Conservation (phyloP, 1,140 invertebrate genomes). For the Halictus rubicundus region DNA sequence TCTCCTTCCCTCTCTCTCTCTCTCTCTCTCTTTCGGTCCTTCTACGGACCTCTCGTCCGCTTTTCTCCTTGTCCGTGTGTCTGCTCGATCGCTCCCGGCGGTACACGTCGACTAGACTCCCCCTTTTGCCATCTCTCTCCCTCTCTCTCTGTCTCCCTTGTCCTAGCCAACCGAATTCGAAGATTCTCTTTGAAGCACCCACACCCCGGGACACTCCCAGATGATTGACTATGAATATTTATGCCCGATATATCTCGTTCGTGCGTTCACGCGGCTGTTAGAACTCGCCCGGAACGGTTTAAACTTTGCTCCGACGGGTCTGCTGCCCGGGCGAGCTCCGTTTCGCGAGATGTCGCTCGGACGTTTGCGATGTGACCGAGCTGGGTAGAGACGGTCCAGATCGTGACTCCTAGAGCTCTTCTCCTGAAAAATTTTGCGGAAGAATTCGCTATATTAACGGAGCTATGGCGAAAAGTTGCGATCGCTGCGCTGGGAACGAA, state of each 20-base stretch:
- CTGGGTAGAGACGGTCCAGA: too few species aligned
- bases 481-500: too few species aligned
- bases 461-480: too few species aligned
- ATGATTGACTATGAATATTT: conserved; percentile 52
- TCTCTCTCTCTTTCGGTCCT: background rate
- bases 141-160: background rate
- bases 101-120: conserved; percentile 7
- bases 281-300: background rate
- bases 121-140: too few species aligned
- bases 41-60: conserved; percentile 16
- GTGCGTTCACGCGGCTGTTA: conserved; percentile 22
- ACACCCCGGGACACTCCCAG: conserved; percentile 30
- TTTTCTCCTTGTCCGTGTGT: conserved; percentile 33
- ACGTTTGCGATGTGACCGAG: too few species aligned
- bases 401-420: too few species aligned
- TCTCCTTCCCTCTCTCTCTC: background rate
- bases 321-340: too few species aligned
- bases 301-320: too few species aligned
- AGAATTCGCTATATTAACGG: too few species aligned
- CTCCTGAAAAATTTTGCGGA: too few species aligned
- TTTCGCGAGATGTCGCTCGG: too few species aligned
- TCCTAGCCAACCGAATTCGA: conserved; percentile 39
- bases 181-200: conserved; percentile 40
- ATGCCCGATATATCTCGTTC: conserved; percentile 26
- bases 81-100: conserved; percentile 53